These are phyloP conservation scores for Phalacrocorax pelagicus DNA, from an alignment of 2,113 vertebrate species.

Conservation along the genomic window DNA sequence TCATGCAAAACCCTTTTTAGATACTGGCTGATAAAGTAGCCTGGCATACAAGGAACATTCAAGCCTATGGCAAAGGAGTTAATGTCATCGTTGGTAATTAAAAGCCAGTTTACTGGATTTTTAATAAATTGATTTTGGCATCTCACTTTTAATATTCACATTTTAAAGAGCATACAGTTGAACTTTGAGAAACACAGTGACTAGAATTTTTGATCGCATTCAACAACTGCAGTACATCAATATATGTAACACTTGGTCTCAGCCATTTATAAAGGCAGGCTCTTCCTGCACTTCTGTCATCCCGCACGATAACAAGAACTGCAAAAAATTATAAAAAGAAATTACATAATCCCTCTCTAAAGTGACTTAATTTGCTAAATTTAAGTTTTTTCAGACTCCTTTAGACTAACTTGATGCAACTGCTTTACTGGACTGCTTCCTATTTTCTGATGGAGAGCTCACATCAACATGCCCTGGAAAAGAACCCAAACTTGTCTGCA, in stretches of 20 bases:
- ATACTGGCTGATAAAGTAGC: not conserved
- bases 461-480: conserved; percentile 63
- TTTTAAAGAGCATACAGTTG: not conserved
- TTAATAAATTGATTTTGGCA: not conserved
- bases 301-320: not conserved
- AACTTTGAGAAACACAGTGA: not conserved
- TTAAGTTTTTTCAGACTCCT: conserved; percentile 38
- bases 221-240: not conserved
- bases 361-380: conserved; percentile 18
- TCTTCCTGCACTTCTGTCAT: conserved; percentile 4
- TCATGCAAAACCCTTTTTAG: not conserved
- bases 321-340: not conserved
- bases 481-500: not conserved
- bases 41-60: not conserved
- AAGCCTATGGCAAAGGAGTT: not conserved
- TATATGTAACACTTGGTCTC: not conserved
- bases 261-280: not conserved
- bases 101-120: not conserved
- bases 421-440: conserved; percentile 79
- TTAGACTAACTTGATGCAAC: conserved; percentile 61
- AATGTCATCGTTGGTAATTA: not conserved
- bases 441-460: conserved; percentile 76
- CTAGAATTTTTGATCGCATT: not conserved
- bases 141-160: not conserved
- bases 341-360: conserved; percentile 33